Evolutionary conservation across 2,888 invertebrate genomes (phyloP), one percentile per base, ranked within the genome.

Genomic region (Lacanobia oleracea): DNA sequence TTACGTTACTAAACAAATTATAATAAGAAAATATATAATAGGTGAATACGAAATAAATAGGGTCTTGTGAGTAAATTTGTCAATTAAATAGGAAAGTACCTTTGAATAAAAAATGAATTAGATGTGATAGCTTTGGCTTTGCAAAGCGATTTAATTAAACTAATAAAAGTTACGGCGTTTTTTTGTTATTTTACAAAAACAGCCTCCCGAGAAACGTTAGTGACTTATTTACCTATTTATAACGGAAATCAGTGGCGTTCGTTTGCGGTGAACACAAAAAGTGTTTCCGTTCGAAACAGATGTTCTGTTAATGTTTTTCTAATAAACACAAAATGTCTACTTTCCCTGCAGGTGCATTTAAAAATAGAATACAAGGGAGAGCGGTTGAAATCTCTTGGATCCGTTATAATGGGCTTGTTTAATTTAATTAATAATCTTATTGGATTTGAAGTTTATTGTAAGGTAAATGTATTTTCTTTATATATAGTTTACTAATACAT

Each of bases 181-280:
- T 33, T 43, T 43, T 14, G 5, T 43, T 0, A 43, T 14, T 43
- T 14, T 16, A 14, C 43, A 43, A 43, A 43, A 5, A 5, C 14
- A 12, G 8, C 16, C 48, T 67, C 54, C 54, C 10, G 18, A 72
- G 64, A 27, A 78, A 69, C 82, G 86, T 88, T 86, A 74, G 59
- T 83, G 91, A 90, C 92, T 90, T 91, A 89, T 90, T 94, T 93
- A 94, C 93, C 93, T 91, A 93, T 89, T 91, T 93, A 87, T 89
- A 94, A 91, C 94, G 95, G 95, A 95, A 93, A 93, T 91, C 91
- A 87, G 87, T 86, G 89, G 85, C 85, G 85, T 86, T 85, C 87
- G 87, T 87, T 91, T 90, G 91, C 89, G 91, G 92, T 89, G 77
- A 72, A 82, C 83, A 92, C 89, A 95, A 94, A 95, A 94, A 94